Evolutionary conservation across 2,888 invertebrate species (phyloP), one percentile per base, ranked within the genome.

Genomic region (Rotaria sp.): DNA sequence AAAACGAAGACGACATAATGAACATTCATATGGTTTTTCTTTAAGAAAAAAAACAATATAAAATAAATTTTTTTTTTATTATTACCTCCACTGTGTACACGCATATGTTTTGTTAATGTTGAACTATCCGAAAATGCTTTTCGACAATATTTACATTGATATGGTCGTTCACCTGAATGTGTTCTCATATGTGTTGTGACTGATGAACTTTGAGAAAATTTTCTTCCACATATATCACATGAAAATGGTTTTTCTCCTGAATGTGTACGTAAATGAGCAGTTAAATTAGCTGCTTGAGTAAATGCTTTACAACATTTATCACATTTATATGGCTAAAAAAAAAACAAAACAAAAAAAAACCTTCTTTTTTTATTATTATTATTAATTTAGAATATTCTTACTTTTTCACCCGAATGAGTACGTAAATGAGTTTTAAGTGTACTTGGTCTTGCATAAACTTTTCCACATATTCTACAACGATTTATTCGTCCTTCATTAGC

Each of bases 111-210:
- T 85, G 98, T 99, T 86, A 99, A 92, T 2, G 98, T 99, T 59
- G 97, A 97, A 90, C 97, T 97, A 92, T 99, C 98, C 11, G 97
- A 97, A 92, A 99, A 99, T 7, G 97, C 96, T 91, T 99, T 99
- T 91, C 96, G 96, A 92, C 99, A 99, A 89, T 96, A 94, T 59
- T 38, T 75, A 74, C 80, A 87, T 88, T 94, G 94, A 91, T 98
- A 97, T 0, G 98, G 98, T 87, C 97, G 93, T 91, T 98, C 97
- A n/a, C 97, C 98, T 26, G 96, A 96, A 92, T 99, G 98, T 30
- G 98, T 99, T 90, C 98, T 93, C 96, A 97, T 97, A 93, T 99
- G 99, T 88, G 98, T 98, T 87, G 98, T 99, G 85, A 99, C 96
- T 7, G 93, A 93, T 88, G 96, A 96, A 91, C 94, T 94, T 90